Conservation (phyloP, 2,113 vertebrate species). For the Lynx canadensis region DNA sequence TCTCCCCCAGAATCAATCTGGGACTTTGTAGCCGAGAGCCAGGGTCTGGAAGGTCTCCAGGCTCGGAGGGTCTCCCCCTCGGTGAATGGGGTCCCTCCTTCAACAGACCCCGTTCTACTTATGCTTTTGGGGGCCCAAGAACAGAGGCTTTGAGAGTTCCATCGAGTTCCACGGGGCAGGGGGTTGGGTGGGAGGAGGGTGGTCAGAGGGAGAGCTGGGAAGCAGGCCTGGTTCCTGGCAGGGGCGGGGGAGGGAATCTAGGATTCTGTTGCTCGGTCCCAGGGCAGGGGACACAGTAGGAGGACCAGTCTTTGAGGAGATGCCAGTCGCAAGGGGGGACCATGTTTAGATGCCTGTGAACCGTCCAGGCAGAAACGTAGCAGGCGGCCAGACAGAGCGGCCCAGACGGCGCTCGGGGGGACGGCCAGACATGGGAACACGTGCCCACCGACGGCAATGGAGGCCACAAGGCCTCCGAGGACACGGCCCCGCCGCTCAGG, state of each 20-base stretch:
- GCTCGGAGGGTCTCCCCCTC: not conserved
- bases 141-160: not conserved
- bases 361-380: accelerated
- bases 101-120: too few relatives aligned
- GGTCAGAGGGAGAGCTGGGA: not conserved
- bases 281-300: not conserved
- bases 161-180: accelerated
- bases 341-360: not conserved
- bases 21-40: not conserved
- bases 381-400: too few relatives aligned
- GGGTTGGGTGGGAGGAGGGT: not conserved
- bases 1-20: accelerated
- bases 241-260: not conserved
- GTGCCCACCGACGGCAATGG: not conserved
- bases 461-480: not conserved
- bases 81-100: not conserved
- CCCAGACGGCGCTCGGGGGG: not conserved
- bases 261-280: accelerated
- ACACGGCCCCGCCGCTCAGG: too few relatives aligned
- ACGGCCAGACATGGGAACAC: accelerated
- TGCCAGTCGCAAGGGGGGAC: too few relatives aligned
- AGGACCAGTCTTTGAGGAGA: accelerated
- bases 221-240: not conserved
- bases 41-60: not conserved
- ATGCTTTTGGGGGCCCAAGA: not conserved